Base-by-base conservation (phyloP, 2,888 invertebrate genomes). In the Eupelmus urozonus region DNA sequence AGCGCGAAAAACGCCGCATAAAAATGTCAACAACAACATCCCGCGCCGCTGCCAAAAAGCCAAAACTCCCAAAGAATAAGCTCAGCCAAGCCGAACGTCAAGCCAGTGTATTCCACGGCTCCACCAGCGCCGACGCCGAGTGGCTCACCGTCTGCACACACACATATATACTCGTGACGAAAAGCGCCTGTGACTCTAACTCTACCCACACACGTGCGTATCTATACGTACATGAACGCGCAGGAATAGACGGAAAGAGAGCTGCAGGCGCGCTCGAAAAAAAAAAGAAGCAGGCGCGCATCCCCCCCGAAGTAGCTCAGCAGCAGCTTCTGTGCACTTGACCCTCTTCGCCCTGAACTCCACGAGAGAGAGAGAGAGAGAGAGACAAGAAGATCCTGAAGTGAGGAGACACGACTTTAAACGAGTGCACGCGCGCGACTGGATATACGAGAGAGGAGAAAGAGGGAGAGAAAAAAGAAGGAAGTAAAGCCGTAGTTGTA, bases 321-420 rank as follows among this genome's bases (percentile, higher is more conserved):
- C 27, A 42, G 55, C 25, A 57, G 57, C 69, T 69, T 45, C 57
- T 57, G 20, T n/a, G 73, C 73, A 73, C 73, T 73, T 73, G 73
- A 73, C 73, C 63, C 72, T 72, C 73, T 73, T 73, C 45, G 40
- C 63, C 55, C 51, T 60, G 23, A 20, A n/a, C 23, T 42, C 34
- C 20, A 62, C 29, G 51, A 72, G 11, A 67, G 13, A 34, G 67
- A 53, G 25, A 49, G 49, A 65, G 49, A 66, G 34, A 65, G 65
- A 51, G 51, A 65, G 45, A 20, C 23, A 20, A 66, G 55, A 67
- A 7, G 62, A 42, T 34, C 34, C 9, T 34, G 5, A 34, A 34
- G 49, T n/a, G 3, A 13, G 49, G 29, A 29, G 59, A 25, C 25
- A 59, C 27, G n/a, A 57, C 9, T 59, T 29, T 59, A 59, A 62